A percentile compares a stretch with the other conserved stretches of the same genome.
Evolutionary conservation across 2,113 vertebrate genomes (phyloP).

Genomic region (Lipophrys pholis): DNA sequence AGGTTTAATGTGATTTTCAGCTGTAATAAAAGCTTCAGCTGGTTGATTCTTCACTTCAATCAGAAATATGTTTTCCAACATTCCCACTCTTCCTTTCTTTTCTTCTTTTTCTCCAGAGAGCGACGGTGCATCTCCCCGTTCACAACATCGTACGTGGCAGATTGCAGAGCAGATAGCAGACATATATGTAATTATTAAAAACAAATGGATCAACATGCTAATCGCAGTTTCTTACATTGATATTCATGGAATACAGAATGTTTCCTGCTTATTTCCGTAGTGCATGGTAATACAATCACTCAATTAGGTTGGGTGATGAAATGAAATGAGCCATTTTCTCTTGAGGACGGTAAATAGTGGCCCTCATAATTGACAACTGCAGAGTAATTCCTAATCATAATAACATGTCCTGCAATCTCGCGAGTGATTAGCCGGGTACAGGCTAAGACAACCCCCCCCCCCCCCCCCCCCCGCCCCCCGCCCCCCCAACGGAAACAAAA

Average conservation of each 20-base stretch:
- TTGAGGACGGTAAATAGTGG: conserved; percentile 72
- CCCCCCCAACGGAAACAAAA: no score
- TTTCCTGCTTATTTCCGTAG: conserved; percentile 68
- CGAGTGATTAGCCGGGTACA: conserved; percentile 42
- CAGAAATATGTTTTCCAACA: conserved; percentile 3
- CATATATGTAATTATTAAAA: conserved; percentile 58
- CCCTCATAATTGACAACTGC: conserved; percentile 71
- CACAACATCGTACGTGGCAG: conserved; percentile 15
- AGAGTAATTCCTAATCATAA: conserved; percentile 70
- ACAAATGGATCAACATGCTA: conserved; percentile 51
- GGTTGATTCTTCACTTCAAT: conserved; percentile 29
- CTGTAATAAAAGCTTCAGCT: not conserved
- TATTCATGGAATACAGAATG: conserved; percentile 69
- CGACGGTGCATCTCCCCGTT: not conserved
- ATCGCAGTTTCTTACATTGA: conserved; percentile 59
- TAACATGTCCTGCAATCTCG: conserved; percentile 54
- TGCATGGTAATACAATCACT: conserved; percentile 72
- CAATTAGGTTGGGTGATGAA: conserved; percentile 79
- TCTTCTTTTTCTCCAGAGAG: no score
- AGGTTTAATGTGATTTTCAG: no score
- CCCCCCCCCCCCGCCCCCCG: no score
- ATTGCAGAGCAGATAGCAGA: conserved; percentile 27
- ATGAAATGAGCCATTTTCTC: conserved; percentile 79
- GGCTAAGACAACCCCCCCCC: no score
- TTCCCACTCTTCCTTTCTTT: no score